Evolutionary conservation across 2,797 vertebrate species (phyloP), one percentile per base, ranked within the genome.

Genomic region (Siniperca undulata): DNA sequence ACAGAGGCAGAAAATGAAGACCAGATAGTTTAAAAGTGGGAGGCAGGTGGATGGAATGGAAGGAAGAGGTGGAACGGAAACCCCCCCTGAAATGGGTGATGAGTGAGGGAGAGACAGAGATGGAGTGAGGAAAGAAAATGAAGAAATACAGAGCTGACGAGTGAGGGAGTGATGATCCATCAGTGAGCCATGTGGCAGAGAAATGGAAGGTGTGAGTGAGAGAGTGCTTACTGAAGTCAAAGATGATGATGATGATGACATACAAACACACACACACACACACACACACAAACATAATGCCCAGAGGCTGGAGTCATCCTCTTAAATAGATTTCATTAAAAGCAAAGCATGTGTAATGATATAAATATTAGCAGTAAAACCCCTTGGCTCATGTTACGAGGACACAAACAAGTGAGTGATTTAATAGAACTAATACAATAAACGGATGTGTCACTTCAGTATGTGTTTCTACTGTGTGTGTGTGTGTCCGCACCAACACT

Each of bases 141-240:
- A 92, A 91, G 89, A 91, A 92, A 91, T 72, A 83, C 86, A 78
- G 83, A 89, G 87, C 60, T 88, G 90, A 94, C 84, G 87, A 90
- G 86, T 87, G 84, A 92, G 86, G 89, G 86, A 87, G 89, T 94
- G 93, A 94, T 94, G 88, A 89, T 87, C 82, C 53, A 58, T 83
- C 80, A 77, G 44, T 65, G 71, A 85, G 74, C 50, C 60, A 61
- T 69, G 69, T 42, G 78, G 85, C 69, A 66, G 83, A 69, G 79
- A 80, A 83, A 88, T 74, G 61, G 80, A 85, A 77, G 65, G 84
- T 73, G 74, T 70, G 50, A 85, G 78, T 86, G 65, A 89, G 90
- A 79, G 64, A 78, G 80, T 53, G 78, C 74, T 84, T 72, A 83
- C 6, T 36, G 1, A 80, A 90, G 81, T 77, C 80, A 79, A 55